These are phyloP conservation scores for Periphyllus acericola DNA, from an alignment of 2,888 invertebrate species.

Conservation along the genomic window DNA sequence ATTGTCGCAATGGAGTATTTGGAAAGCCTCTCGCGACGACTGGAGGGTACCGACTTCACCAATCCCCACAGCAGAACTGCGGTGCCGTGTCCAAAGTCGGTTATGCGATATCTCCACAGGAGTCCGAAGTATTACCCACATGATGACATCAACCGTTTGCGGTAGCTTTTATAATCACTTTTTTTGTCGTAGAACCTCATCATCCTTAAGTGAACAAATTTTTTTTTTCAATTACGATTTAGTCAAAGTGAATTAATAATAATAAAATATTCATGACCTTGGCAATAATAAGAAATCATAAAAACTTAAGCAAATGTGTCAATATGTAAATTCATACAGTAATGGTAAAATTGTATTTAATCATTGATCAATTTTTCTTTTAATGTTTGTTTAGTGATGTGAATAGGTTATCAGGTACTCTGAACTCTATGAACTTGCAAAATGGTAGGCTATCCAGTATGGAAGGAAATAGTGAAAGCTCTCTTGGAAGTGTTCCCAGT, in stretches of 20 bases:
- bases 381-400: neutral
- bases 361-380: neutral
- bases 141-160: neutral
- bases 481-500: neutral
- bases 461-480: neutral
- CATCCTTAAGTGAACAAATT: neutral
- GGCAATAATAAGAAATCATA: neutral
- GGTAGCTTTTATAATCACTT: neutral
- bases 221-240: neutral
- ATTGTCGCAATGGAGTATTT: constrained; percentile 28
- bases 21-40: constrained; percentile 1
- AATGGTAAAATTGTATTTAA: neutral
- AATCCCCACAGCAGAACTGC: neutral
- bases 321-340: neutral
- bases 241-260: neutral
- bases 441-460: neutral
- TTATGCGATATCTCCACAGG: constrained; percentile 11
- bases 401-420: neutral
- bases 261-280: too few relatives aligned
- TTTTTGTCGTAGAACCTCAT: neutral
- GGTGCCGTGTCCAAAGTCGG: constrained; percentile 27
- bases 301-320: neutral
- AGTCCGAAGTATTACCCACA: neutral
- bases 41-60: constrained; percentile 2
- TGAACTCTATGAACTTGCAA: neutral